A percentile compares a stretch with the other conserved stretches of the same genome.
Conservation (phyloP, 1,140 invertebrate genomes). For the Onthophagus taurus region DNA sequence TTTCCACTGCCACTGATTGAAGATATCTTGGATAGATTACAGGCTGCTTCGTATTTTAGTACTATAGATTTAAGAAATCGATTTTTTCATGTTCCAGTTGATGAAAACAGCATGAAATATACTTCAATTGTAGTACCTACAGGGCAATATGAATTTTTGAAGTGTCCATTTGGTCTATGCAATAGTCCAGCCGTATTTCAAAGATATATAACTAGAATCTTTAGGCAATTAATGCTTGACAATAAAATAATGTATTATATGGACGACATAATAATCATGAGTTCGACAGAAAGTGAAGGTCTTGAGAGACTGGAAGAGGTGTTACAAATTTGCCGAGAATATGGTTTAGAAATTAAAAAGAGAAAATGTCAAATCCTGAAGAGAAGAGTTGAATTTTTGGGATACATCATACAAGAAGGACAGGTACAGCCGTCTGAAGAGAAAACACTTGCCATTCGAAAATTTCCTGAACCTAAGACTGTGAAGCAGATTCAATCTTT, state of each 20-base stretch:
- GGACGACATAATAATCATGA: constrained; percentile 8
- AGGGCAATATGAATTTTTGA: constrained; percentile 10
- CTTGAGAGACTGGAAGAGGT: constrained; percentile 3
- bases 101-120: constrained; percentile 12
- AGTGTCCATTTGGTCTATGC: constrained; percentile 7
- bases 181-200: constrained; percentile 8
- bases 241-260: background rate
- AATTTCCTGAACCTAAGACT: constrained; percentile 27
- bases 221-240: background rate
- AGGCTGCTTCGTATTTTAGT: constrained; percentile 15
- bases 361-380: constrained; percentile 10
- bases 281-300: background rate
- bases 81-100: constrained; percentile 18
- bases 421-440: constrained; percentile 13
- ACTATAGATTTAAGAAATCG: constrained; percentile 17
- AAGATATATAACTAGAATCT: background rate
- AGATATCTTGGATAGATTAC: constrained; percentile 18
- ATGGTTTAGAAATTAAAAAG: constrained; percentile 5
- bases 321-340: background rate
- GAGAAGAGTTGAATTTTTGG: constrained; percentile 22
- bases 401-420: constrained; percentile 1
- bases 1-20: constrained; percentile 22
- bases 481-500: constrained; percentile 24
- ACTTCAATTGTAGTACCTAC: constrained; percentile 9
- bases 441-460: constrained; percentile 29